phyloP scores from a whole-genome alignment of 2,113 vertebrate species.

The Osmerus mordax region DNA sequence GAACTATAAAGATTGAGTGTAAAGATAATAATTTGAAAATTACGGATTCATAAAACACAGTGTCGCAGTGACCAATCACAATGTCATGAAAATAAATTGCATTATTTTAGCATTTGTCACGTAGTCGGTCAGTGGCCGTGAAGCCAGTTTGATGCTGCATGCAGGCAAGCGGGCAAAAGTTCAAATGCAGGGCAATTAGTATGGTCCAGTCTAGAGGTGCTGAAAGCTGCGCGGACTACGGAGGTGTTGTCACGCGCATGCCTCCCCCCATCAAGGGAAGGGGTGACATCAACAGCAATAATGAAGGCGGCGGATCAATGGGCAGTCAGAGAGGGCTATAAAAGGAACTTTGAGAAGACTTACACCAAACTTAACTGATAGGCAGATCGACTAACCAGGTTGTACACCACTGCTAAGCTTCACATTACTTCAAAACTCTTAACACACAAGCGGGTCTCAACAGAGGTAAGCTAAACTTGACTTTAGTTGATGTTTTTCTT shows the following conservation, averaged over 20 bases:
- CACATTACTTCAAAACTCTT: conserved; percentile 5
- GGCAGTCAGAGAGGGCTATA: conserved; percentile 57
- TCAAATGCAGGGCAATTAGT: conserved; percentile 35
- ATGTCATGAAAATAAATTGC: no score
- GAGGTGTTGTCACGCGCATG: conserved; percentile 54
- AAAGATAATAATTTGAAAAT: no score
- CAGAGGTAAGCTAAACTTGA: conserved; percentile 47
- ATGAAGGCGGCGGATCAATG: conserved; percentile 72
- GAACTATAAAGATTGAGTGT: no score
- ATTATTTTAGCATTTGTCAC: no score
- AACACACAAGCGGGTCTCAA: conserved; percentile 3
- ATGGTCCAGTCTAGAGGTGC: conserved; percentile 31
- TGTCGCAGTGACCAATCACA: no score
- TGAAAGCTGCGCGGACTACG: conserved; percentile 38
- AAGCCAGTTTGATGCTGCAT: background rate
- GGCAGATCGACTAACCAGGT: conserved; percentile 40
- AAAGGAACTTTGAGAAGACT: conserved; percentile 53
- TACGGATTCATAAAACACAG: no score
- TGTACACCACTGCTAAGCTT: conserved; percentile 1
- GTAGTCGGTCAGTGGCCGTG: no score
- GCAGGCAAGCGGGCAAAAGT: conserved; percentile 3
- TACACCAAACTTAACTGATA: conserved; percentile 52
- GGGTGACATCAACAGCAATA: conserved; percentile 69
- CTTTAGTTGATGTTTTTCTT: background rate
- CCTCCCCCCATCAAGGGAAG: conserved; percentile 44